Evolutionary conservation across 2,888 invertebrate species (phyloP).

Genomic region (Cerastis rubricosa): DNA sequence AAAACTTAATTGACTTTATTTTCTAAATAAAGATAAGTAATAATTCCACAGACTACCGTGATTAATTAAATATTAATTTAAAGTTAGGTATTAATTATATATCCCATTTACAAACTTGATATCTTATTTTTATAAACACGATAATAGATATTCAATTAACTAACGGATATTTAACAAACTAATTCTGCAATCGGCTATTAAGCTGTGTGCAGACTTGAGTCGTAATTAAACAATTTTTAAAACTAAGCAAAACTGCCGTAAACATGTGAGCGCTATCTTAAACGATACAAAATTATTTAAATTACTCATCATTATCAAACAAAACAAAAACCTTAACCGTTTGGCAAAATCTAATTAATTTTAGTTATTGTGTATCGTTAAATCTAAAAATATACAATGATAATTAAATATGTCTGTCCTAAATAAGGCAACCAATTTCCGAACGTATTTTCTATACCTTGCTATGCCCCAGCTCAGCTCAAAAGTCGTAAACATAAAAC

Average conservation of each 20-base stretch:
- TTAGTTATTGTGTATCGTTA: too few relatives aligned
- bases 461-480: too few relatives aligned
- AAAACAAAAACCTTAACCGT: not conserved
- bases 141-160: conserved; percentile 26
- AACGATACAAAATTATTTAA: not conserved
- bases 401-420: not conserved
- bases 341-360: not conserved
- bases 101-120: conserved; percentile 1
- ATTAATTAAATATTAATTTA: conserved; percentile 14
- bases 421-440: too few relatives aligned
- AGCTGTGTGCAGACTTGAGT: not conserved
- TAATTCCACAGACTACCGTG: not conserved
- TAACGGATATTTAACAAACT: conserved; percentile 21
- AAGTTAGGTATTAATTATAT: conserved; percentile 13
- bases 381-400: not conserved
- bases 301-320: not conserved
- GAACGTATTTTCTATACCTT: not conserved
- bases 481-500: not conserved
- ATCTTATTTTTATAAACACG: not conserved
- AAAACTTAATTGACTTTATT: not conserved
- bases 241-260: not conserved
- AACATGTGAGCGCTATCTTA: not conserved
- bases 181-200: conserved; percentile 23
- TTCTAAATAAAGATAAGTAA: not conserved
- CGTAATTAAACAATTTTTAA: not conserved